phyloP scores from a whole-genome alignment of 2,797 vertebrate species.

The Nannoperca obscura region DNA sequence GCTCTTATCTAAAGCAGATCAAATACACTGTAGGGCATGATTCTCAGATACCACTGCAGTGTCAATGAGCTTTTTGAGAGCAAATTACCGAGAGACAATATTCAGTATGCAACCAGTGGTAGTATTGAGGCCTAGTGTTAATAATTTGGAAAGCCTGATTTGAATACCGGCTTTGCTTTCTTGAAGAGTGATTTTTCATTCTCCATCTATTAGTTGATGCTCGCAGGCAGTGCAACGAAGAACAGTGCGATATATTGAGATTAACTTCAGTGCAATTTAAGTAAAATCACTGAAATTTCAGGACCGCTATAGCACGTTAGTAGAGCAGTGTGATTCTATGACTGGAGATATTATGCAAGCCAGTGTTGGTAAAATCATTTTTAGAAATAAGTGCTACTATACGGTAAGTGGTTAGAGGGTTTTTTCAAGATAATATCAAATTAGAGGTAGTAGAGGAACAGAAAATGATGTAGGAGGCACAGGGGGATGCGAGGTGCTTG shows the following conservation, averaged over 20 bases:
- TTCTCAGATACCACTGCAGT: conserved; percentile 17
- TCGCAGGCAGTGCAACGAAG: neutral
- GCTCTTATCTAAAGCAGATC: conserved; percentile 12
- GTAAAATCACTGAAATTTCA: neutral
- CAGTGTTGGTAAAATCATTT: conserved; percentile 12
- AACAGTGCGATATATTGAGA: neutral
- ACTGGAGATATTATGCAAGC: conserved; percentile 17
- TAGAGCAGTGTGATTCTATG: conserved; percentile 8
- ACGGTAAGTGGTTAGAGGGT: neutral
- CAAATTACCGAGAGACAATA: conserved; percentile 20
- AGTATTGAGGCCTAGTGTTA: neutral
- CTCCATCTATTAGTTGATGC: conserved; percentile 14
- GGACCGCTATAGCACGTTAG: neutral
- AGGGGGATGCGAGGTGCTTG: conserved; percentile 7
- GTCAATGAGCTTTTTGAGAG: conserved; percentile 7
- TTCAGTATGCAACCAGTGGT: conserved; percentile 2
- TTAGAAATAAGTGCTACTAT: conserved; percentile 10
- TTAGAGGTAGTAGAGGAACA: conserved; percentile 2
- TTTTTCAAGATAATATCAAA: conserved; percentile 10
- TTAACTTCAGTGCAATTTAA: conserved; percentile 22
- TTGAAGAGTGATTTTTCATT: neutral
- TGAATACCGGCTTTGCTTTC: neutral
- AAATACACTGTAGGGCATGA: conserved; percentile 8
- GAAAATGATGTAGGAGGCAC: conserved; percentile 16
- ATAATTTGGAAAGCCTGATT: conserved; percentile 22